These are phyloP conservation scores for Melolontha melolontha DNA, from an alignment of 2,888 invertebrate genomes.

Conservation along the genomic window DNA sequence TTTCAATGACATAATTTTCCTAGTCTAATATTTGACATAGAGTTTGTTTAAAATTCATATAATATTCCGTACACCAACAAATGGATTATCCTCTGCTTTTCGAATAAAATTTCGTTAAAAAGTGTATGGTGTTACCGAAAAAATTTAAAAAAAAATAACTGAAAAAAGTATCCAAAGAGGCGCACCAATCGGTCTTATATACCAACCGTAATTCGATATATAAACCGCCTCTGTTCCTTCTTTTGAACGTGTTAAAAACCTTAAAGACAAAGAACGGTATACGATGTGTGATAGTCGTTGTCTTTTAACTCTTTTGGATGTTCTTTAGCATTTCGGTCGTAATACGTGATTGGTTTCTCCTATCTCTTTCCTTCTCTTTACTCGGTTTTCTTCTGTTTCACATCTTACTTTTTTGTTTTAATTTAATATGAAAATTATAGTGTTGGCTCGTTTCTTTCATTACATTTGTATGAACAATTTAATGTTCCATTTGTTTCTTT, in stretches of 20 bases:
- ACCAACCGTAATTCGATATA: conserved; percentile 12
- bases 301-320: conserved; percentile 21
- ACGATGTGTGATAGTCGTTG: conserved; percentile 4
- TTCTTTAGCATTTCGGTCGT: conserved; percentile 5
- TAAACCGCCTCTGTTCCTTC: conserved; percentile 13
- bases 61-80: conserved; percentile 35
- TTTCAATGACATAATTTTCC: conserved; percentile 41
- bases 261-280: conserved; percentile 25
- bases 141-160: too few species aligned
- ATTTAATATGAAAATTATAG: conserved; percentile 44
- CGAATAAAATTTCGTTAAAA: conserved; percentile 20
- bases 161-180: conserved; percentile 13
- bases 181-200: conserved; percentile 18
- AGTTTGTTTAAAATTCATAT: conserved; percentile 23
- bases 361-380: neutral
- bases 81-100: conserved; percentile 18
- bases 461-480: conserved; percentile 41
- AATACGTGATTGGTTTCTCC: conserved; percentile 14
- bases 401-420: conserved; percentile 23
- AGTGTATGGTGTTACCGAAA: neutral
- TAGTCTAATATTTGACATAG: conserved; percentile 39
- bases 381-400: conserved; percentile 1
- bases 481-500: conserved; percentile 34
- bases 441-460: conserved; percentile 40
- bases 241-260: conserved; percentile 24